phyloP scores from a whole-genome alignment of 2,797 vertebrate species.

The Scomberomorus guttatus region DNA sequence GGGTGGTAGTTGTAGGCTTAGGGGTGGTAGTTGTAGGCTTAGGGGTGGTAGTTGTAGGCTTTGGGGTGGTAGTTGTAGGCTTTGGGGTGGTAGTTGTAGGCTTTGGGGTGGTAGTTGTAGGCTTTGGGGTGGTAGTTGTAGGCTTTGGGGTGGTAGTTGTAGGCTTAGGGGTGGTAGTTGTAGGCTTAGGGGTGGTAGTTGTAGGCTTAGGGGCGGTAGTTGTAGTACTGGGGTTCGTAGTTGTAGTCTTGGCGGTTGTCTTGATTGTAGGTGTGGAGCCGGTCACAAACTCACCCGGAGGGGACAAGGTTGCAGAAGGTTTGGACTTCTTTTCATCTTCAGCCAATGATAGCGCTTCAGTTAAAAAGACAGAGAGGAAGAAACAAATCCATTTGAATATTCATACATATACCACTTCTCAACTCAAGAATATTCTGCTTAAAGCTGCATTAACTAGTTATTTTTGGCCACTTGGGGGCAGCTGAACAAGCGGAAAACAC shows the following conservation, averaged over 20 bases:
- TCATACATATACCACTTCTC: neutral
- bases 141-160: accelerated
- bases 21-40: neutral
- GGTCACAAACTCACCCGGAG: constrained; percentile 49
- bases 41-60: accelerated
- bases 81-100: neutral
- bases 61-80: accelerated
- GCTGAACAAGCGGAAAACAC: too few species aligned
- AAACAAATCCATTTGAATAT: neutral
- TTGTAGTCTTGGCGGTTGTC: accelerated
- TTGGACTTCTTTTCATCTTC: neutral
- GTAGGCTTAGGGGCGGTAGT: neutral
- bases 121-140: accelerated
- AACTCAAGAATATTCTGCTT: neutral
- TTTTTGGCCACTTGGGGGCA: too few species aligned
- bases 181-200: neutral
- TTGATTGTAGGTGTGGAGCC: too few species aligned
- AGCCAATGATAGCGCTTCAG: constrained; percentile 59
- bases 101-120: neutral
- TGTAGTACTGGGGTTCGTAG: neutral
- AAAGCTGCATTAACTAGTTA: neutral
- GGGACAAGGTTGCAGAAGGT: constrained; percentile 37
- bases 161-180: accelerated
- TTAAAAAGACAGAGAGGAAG: constrained; percentile 17
- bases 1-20: too few species aligned